Conservation (phyloP, 2,888 invertebrate genomes). For the Meta bourneti region DNA sequence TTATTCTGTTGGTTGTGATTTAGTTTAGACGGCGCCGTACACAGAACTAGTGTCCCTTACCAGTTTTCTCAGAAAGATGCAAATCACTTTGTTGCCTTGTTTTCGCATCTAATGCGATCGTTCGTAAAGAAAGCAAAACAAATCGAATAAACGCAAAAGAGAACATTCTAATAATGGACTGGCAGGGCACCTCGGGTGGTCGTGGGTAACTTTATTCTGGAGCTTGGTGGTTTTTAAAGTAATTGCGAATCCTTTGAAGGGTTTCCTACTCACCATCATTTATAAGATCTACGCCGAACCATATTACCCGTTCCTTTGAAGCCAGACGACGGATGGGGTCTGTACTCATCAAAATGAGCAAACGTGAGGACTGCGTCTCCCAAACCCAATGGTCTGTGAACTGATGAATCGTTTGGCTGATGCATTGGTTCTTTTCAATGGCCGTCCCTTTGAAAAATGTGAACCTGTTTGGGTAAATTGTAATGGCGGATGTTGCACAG, state of each 20-base stretch:
- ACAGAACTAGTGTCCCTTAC: no score
- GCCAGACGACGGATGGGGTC: not conserved
- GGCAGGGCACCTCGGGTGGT: not conserved
- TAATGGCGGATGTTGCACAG: no score
- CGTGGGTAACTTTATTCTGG: not conserved
- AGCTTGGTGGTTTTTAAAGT: not conserved
- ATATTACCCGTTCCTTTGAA: not conserved
- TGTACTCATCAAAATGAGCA: not conserved
- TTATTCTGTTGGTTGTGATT: not conserved
- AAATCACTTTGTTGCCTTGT: no score
- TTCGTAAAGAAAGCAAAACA: not conserved
- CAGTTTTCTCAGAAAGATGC: no score
- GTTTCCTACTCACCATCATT: not conserved
- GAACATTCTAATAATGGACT: not conserved
- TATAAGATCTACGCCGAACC: not conserved
- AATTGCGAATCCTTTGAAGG: not conserved
- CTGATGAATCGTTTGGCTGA: not conserved
- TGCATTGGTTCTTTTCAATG: no score
- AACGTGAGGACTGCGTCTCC: not conserved
- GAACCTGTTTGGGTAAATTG: no score
- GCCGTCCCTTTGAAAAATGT: no score
- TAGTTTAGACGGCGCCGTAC: not conserved
- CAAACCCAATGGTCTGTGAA: not conserved
- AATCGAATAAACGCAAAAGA: not conserved
- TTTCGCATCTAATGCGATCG: no score